Conservation (phyloP, 2,797 vertebrate genomes). For the Micromesistius poutassou region DNA sequence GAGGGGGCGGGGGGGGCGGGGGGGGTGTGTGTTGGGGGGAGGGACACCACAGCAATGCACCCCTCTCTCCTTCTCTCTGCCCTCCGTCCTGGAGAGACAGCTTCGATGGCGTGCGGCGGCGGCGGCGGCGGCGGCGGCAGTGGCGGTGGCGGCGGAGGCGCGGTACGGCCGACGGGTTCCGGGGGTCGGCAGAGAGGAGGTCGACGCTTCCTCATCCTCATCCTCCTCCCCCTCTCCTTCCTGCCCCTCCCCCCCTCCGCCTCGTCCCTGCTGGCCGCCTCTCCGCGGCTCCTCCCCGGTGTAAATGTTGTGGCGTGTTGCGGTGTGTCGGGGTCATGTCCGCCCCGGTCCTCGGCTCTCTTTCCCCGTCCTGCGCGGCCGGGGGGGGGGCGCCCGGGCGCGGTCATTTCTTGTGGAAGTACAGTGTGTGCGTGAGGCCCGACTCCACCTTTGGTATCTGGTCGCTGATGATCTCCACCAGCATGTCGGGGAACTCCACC, state of each 20-base stretch:
- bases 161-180: no score
- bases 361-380: constrained; percentile 21
- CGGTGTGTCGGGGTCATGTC: background rate
- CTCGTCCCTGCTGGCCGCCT: background rate
- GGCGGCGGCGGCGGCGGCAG: constrained; percentile 10
- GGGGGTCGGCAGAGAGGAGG: background rate
- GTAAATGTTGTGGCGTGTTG: background rate
- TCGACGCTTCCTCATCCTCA: constrained; percentile 31
- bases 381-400: background rate
- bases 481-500: constrained; percentile 98
- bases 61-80: constrained; percentile 16
- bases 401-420: constrained; percentile 98
- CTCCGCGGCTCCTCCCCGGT: background rate
- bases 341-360: background rate
- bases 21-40: no score
- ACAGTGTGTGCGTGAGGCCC: constrained; percentile 93
- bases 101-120: constrained; percentile 35
- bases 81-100: constrained; percentile 30
- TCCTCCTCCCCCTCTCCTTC: constrained; percentile 36
- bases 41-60: constrained; percentile 25
- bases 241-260: constrained; percentile 21
- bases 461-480: constrained; percentile 99
- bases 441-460: constrained; percentile 99
- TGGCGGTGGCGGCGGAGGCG: no score
- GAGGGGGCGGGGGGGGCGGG: no score